Conservation (phyloP, 2,113 vertebrate genomes). For the Melozone crissalis region DNA sequence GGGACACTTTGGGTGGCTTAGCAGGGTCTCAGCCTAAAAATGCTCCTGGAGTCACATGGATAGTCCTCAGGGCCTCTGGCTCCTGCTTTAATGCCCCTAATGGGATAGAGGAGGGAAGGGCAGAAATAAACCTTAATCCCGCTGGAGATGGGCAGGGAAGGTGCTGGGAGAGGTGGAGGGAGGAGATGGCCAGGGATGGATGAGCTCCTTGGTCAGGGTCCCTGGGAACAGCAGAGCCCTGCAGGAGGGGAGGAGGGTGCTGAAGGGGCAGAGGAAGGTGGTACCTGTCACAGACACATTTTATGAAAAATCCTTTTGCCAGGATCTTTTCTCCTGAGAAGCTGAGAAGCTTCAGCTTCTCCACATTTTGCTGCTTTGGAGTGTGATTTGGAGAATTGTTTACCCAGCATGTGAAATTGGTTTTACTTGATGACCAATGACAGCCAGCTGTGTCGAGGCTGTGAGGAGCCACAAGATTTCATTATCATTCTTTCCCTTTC, state of each 20-base stretch:
- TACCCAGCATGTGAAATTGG: too few relatives aligned
- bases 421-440: too few relatives aligned
- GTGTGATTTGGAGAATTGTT: too few relatives aligned
- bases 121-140: conserved; percentile 44
- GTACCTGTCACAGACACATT: background rate
- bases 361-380: too few relatives aligned
- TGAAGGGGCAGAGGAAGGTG: background rate
- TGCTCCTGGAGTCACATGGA: conserved; percentile 8
- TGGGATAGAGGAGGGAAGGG: background rate
- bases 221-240: background rate
- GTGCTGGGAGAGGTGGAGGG: background rate
- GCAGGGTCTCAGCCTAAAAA: background rate
- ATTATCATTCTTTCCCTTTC: too few relatives aligned
- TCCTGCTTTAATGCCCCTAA: conserved; percentile 43
- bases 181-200: rapidly evolving
- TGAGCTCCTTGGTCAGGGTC: background rate
- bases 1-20: background rate
- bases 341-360: too few relatives aligned
- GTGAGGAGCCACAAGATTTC: too few relatives aligned
- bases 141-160: background rate
- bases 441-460: too few relatives aligned
- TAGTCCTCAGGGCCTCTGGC: rapidly evolving
- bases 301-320: too few relatives aligned
- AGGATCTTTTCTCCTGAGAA: too few relatives aligned
- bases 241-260: background rate